Base-by-base conservation (phyloP, 2,888 invertebrate genomes). In the Lithophane ornitopus region DNA sequence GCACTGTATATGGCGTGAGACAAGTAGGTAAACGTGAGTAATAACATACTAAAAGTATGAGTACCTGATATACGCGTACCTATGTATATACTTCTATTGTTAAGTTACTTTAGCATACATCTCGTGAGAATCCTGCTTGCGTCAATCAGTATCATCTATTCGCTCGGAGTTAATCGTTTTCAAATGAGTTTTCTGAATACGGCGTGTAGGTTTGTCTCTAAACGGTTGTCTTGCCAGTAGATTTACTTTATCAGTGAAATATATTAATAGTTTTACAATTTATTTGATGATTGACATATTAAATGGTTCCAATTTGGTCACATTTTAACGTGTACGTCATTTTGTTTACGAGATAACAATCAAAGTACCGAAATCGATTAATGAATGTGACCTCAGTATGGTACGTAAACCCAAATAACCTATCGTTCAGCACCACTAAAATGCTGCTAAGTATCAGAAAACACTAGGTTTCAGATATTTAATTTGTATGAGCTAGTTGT, bases 81-180 rank as follows among this genome's bases (percentile, higher is more conserved):
- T 52, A 49, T 59, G 59, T 67, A 68, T 59, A 63, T 67, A 68
- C 44, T 65, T 70, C 82, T 70, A 80, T 82, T 80, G 74, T 67
- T 56, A 61, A 14, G 28, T 34, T 81, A 59, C 56, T 28, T 77
- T 66, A 12, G 68, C 62, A 39, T 68, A 58, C 22, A 73, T 62
- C 63, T 59, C 75, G 74, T 73, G 75, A 74, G 86, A 85, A 79
- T 62, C 62, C 46, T 62, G 68, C 65, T 71, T 44, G 70, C 63
- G 68, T 82, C 82, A 85, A 61, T 75, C 39, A 65, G 80, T 71
- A 75, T 46, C 72, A 61, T 77, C 56, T 72, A 59, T 8, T 63
- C 62, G 44, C 63, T 77, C 59, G 46, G 28, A 82, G 78, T 65
- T 65, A 82, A 82, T 82, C 28, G 63, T 82, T 82, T 82, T 80